Conservation (phyloP, 2,113 vertebrate genomes). For the Ahaetulla prasina region DNA sequence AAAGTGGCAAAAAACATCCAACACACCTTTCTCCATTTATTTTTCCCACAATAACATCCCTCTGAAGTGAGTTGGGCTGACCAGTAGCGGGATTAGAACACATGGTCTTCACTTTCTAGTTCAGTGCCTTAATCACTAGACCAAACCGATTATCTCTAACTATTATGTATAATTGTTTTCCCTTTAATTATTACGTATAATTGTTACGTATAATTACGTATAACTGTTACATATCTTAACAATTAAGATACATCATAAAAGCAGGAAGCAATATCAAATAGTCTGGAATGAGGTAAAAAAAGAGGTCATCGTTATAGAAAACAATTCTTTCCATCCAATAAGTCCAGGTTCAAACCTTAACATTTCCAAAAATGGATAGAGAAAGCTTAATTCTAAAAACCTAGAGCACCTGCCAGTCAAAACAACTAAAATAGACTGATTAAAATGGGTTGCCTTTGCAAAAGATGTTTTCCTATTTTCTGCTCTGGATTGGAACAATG, state of each 20-base stretch:
- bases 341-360: not conserved
- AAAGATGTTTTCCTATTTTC: not conserved
- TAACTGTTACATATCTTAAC: not conserved
- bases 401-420: not conserved
- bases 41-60: too few relatives aligned
- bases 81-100: too few relatives aligned
- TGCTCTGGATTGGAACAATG: not conserved
- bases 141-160: not conserved
- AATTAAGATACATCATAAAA: not conserved
- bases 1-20: too few relatives aligned
- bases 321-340: not conserved
- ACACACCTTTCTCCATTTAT: too few relatives aligned
- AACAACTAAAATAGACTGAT: not conserved
- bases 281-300: not conserved
- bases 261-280: not conserved
- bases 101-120: too few relatives aligned
- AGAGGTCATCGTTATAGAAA: not conserved
- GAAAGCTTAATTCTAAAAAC: not conserved
- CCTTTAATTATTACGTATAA: not conserved
- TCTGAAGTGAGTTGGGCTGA: too few relatives aligned
- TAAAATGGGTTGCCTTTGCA: not conserved
- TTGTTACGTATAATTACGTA: not conserved
- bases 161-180: not conserved
- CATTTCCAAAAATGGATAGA: not conserved
- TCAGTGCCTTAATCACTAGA: too few relatives aligned